Percentiles rank a stretch among this genome's conserved stretches.
Evolutionary conservation across 1,140 invertebrate species (phyloP).

Genomic region (Centruroides sculpturatus): DNA sequence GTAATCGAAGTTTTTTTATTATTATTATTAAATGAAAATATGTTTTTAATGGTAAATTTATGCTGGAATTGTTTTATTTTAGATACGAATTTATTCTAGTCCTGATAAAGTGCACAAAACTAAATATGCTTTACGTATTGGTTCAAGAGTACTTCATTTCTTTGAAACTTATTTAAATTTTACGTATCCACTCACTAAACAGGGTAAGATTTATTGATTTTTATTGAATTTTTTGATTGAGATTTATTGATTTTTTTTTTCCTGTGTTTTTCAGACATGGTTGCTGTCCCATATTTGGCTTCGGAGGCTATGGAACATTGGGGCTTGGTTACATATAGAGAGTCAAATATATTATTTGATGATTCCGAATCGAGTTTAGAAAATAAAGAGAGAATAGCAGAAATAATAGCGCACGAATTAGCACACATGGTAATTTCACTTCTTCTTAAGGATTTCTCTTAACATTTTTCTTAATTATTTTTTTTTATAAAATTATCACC

Average conservation of each 20-base stretch:
- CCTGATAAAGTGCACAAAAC: slow-evolving; percentile 84
- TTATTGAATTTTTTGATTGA: too few relatives aligned
- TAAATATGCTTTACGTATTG: slow-evolving; percentile 62
- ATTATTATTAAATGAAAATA: neutral
- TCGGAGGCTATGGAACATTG: slow-evolving; percentile 92
- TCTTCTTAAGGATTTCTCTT: too few relatives aligned
- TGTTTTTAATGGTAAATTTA: neutral
- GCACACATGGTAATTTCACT: slow-evolving; percentile 41
- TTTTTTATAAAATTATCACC: too few relatives aligned
- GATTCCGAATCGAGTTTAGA: slow-evolving; percentile 38
- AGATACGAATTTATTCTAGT: slow-evolving; percentile 76
- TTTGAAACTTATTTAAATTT: slow-evolving; percentile 35
- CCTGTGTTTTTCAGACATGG: slow-evolving; percentile 41
- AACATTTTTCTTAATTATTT: too few relatives aligned
- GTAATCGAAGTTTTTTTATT: neutral
- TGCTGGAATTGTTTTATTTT: neutral
- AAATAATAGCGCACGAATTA: slow-evolving; percentile 65
- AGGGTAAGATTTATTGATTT: slow-evolving; percentile 10
- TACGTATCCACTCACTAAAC: slow-evolving; percentile 84
- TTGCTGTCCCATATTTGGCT: slow-evolving; percentile 88
- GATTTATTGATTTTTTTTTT: too few relatives aligned
- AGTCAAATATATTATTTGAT: slow-evolving; percentile 58
- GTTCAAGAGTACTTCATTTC: slow-evolving; percentile 13
- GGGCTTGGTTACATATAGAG: slow-evolving; percentile 69
- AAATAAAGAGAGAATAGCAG: slow-evolving; percentile 59